Evolutionary conservation across 2,888 invertebrate species (phyloP), one percentile per base, ranked within the genome.

Genomic region (Hydroisotoma schaefferi): DNA sequence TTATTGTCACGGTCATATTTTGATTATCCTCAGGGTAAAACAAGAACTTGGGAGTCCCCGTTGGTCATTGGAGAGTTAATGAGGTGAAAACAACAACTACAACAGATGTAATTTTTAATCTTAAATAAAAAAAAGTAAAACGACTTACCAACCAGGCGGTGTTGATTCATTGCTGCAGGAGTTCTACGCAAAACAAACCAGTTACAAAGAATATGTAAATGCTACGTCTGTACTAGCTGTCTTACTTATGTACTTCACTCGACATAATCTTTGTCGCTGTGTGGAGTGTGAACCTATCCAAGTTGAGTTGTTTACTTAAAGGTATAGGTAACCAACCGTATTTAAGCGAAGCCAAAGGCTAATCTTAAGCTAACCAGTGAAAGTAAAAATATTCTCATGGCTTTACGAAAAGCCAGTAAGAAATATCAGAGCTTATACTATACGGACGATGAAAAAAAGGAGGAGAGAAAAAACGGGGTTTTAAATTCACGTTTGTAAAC

Each of bases 121-220:
- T 46, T 4, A 6, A 40, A 15, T 46, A 25, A 3, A 23, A 3
- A 23, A 25, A 46, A 23, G 25, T 12, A 23, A 23, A 46, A 25
- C 25, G 46, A 46, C 46, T 46, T 46, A 46, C 20, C 20, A 23
- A 23, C 4, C 46, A 25, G 20, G 46, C 46, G 25, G 46, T 46
- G 46, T 46, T 46, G 46, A 46, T 46, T 25, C 46, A 46, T 46
- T 46, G 46, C 46, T 25, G 20, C 25, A 15, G 25, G 6, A 43
- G 12, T 43, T 23, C 12, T 25, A 46, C 5, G 46, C 5, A 25
- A 23, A 12, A 46, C 12, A 46, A 22, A 22, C 40, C 20, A 20
- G n/a, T n/a, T n/a, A n/a, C n/a, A n/a, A n/a, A n/a, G n/a, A n/a
- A n/a, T n/a, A n/a, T n/a, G n/a, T n/a, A 40, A 15, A 40, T 33